Percentiles rank a stretch among this genome's conserved stretches.
phyloP scores from a whole-genome alignment of 2,888 invertebrate species.

The Ephialtes manifestator region DNA sequence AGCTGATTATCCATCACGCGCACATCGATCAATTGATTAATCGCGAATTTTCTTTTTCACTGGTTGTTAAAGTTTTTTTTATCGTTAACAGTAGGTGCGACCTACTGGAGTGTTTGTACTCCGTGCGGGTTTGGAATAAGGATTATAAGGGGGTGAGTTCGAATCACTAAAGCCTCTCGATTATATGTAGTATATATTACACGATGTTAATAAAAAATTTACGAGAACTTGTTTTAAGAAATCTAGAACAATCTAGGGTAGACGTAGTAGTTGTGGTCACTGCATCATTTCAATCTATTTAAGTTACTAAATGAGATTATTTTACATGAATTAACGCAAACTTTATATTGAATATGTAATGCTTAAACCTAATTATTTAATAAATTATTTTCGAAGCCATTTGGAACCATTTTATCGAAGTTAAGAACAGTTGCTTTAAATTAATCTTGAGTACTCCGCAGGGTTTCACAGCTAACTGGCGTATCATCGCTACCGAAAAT shows the following conservation, averaged over 20 bases:
- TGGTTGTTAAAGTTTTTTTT: background rate
- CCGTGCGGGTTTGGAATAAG: slow-evolving; percentile 58
- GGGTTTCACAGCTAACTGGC: slow-evolving; percentile 58
- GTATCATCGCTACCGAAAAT: slow-evolving; percentile 12
- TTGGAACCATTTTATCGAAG: too few relatives aligned
- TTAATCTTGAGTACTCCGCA: slow-evolving; percentile 63
- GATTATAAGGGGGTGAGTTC: slow-evolving; percentile 48
- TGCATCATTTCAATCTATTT: too few relatives aligned
- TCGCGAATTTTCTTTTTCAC: background rate
- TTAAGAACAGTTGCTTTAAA: too few relatives aligned
- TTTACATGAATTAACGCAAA: too few relatives aligned
- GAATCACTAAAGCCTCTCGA: background rate
- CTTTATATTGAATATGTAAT: too few relatives aligned
- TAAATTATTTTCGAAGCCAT: too few relatives aligned
- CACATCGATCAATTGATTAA: background rate
- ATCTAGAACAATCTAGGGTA: too few relatives aligned
- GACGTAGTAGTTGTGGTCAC: too few relatives aligned
- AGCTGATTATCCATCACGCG: background rate
- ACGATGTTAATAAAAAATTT: too few relatives aligned
- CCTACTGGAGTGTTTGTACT: slow-evolving; percentile 27
- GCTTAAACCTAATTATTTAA: too few relatives aligned
- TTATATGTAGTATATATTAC: background rate
- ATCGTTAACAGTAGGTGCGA: background rate
- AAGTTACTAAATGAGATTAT: too few relatives aligned
- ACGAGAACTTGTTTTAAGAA: too few relatives aligned